These are phyloP conservation scores for Scalopus aquaticus DNA, from an alignment of 2,113 vertebrate species.

Conservation along the genomic window DNA sequence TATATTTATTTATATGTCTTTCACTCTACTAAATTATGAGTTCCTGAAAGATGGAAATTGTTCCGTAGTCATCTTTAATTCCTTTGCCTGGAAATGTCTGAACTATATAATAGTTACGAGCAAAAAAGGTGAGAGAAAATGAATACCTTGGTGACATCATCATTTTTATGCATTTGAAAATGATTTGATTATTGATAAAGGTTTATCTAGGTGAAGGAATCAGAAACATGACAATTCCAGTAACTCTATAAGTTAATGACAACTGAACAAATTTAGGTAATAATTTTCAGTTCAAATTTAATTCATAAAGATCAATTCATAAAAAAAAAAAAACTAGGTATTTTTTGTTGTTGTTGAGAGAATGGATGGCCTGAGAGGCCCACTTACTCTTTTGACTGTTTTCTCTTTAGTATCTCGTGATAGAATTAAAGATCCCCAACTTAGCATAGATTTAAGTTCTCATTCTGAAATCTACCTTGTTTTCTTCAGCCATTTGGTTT, in stretches of 20 bases:
- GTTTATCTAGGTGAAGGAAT: neutral
- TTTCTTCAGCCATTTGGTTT: neutral
- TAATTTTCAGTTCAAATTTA: conserved; percentile 24
- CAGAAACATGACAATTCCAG: neutral
- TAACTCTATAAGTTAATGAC: neutral
- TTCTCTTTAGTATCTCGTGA: neutral
- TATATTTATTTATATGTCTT: neutral
- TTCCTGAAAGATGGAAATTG: neutral
- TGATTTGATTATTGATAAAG: neutral
- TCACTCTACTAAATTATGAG: neutral
- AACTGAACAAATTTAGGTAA: neutral
- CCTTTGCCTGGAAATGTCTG: neutral
- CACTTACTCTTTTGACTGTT: neutral
- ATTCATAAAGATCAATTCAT: neutral
- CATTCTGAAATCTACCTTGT: neutral
- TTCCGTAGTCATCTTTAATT: neutral
- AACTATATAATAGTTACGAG: neutral
- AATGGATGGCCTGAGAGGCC: neutral
- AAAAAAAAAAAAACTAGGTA: neutral
- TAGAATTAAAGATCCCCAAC: neutral
- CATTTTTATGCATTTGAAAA: conserved; percentile 24
- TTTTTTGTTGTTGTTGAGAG: neutral
- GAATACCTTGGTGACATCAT: neutral
- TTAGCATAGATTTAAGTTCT: neutral
- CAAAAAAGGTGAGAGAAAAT: neutral